Evolutionary conservation across 1,140 invertebrate species (phyloP), one percentile per base, ranked within the genome.

Genomic region (Drosophila elegans): DNA sequence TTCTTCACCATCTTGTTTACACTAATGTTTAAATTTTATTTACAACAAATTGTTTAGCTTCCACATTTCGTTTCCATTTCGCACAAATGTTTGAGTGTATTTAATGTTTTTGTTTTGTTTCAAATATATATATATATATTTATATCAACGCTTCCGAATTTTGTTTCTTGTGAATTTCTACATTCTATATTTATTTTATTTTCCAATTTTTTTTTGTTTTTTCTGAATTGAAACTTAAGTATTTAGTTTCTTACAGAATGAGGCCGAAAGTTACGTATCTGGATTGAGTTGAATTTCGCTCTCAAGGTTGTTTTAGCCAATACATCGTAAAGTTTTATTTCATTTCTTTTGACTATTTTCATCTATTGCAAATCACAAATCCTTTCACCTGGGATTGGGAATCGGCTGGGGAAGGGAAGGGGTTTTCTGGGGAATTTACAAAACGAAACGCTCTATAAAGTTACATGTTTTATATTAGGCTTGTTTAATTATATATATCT

Each of bases 191-290:
- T 53, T 53, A 38, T 21, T 29, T 39, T 54, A 44, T 66, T 68
- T 55, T 59, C 29, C 3, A 38, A 12, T 55, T 61, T 42, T 56
- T 42, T 64, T 60, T 32, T 51, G 38, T 41, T 21, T 34, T 51
- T 46, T 61, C 34, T 56, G 39, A 60, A 13, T 60, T 38, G 77
- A 85, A 89, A 90, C 76, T 77, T 85, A 80, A 60, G 48, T 45
- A 56, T 11, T 83, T 83, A 78, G 76, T 82, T 91, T 91, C 90
- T 91, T 91, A 85, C 69, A 91, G 90, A 91, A 91, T 85, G 88
- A 91, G 90, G 90, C 90, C 90, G 74, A 91, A 88, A 82, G 79
- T 91, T 91, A 91, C 90, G 90, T 91, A 91, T 91, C 90, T 91
- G 84, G 88, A 91, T 91, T 91, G 84, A 80, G 77, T 89, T 64